Base-by-base conservation (phyloP, 1,140 invertebrate genomes). In the Brachionus manjavacas region DNA sequence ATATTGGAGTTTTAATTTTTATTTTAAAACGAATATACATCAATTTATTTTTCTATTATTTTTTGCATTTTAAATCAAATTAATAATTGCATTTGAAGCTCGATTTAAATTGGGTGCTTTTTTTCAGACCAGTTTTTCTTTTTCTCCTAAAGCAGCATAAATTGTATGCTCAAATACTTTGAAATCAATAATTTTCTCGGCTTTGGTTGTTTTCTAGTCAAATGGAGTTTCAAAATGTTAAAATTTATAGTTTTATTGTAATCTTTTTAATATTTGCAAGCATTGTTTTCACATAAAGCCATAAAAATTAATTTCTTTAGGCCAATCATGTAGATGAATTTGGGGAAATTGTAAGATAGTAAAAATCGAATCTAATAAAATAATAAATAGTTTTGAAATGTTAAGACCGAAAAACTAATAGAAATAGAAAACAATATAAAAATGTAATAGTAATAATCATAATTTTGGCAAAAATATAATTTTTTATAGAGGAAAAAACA, bases 221-320 rank as follows among this genome's bases (percentile, higher is more conserved):
- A 20, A 60, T 20, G 25, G 52, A 60, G 52, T 60, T 60, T 60
- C 52, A 60, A 60, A 60, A 60, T 60, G 52, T 60, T 60, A 60
- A 60, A 60, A 60, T 60, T 60, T 60, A 60, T 60, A 60, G 52
- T 60, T 60, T 60, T 60, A 60, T 60, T 60, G 52, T 60, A 60
- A 60, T 60, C 52, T 60, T 60, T 60, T 60, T 60, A 60, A 60
- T 60, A 60, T 60, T 60, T 60, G 52, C 52, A 60, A 60, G n/a
- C 52, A 60, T 60, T 60, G 52, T 60, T 60, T 60, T 60, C 52
- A 20, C 52, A 60, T 60, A 60, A 60, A 60, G 52, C 52, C 16
- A 60, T 60, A 60, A 60, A 60, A 60, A 20, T 60, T 20, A 4
- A 60, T 60, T 60, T 60, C 52, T 60, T 20, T 60, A 60, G 20